Evolutionary conservation across 1,140 invertebrate genomes (phyloP).

Genomic region (Drosophila mayri): DNA sequence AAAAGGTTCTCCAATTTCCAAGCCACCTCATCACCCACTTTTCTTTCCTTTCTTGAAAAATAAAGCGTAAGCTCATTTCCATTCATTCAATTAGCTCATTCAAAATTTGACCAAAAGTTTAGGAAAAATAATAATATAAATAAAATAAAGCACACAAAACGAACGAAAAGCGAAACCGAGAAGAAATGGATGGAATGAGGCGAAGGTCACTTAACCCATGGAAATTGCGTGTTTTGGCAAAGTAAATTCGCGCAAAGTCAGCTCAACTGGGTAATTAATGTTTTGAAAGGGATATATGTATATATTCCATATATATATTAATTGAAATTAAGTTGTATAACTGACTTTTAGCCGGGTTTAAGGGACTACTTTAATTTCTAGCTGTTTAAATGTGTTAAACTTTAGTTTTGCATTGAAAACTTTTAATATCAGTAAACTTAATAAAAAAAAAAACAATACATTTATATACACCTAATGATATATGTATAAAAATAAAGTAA

Average conservation of each 20-base stretch:
- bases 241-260: slow-evolving; percentile 27
- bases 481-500: no score
- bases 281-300: slow-evolving; percentile 8
- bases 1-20: slow-evolving; percentile 21
- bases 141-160: slow-evolving; percentile 8
- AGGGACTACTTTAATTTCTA: background rate
- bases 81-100: slow-evolving; percentile 56
- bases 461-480: no score
- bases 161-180: background rate
- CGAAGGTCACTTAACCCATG: slow-evolving; percentile 30
- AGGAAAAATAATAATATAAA: slow-evolving; percentile 13
- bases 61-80: slow-evolving; percentile 32
- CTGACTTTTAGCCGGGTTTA: background rate
- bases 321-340: slow-evolving; percentile 18
- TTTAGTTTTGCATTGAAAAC: background rate
- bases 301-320: slow-evolving; percentile 11
- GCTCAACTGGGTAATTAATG: slow-evolving; percentile 29
- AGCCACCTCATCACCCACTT: background rate
- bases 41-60: slow-evolving; percentile 5
- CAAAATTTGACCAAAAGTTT: slow-evolving; percentile 21
- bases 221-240: slow-evolving; percentile 26
- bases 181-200: slow-evolving; percentile 17
- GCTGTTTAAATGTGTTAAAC: background rate
- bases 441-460: background rate
- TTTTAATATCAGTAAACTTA: background rate